Conservation (phyloP, 1,140 invertebrate species). For the Meteorus sp. region DNA sequence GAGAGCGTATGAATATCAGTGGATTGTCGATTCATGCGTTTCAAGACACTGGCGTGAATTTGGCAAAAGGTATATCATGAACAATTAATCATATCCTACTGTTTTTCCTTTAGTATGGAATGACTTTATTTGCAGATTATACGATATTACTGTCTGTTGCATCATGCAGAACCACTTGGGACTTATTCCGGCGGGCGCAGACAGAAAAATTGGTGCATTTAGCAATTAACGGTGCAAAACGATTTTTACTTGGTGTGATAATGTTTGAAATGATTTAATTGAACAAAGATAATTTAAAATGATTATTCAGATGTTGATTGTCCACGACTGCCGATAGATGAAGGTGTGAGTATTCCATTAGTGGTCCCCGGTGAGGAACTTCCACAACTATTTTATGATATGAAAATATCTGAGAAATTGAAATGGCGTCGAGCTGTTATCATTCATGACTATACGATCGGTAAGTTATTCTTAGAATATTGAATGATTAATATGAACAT, state of each 20-base stretch:
- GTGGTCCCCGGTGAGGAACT: constrained; percentile 68
- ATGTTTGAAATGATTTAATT: not conserved
- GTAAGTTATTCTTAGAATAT: constrained; percentile 57
- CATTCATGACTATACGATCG: constrained; percentile 70
- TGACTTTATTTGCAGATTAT: constrained; percentile 64
- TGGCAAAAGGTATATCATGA: constrained; percentile 67
- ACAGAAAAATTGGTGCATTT: constrained; percentile 69
- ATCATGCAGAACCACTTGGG: constrained; percentile 71
- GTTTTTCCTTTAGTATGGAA: constrained; percentile 12
- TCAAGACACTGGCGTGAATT: constrained; percentile 65
- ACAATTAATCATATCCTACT: too few species aligned
- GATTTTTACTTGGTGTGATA: not conserved
- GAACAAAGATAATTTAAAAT: not conserved
- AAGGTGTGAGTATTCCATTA: constrained; percentile 72
- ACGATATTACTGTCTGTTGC: constrained; percentile 70
- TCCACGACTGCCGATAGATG: constrained; percentile 66
- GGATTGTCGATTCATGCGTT: constrained; percentile 67
- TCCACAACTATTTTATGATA: constrained; percentile 73
- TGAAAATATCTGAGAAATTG: constrained; percentile 64
- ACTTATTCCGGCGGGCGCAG: constrained; percentile 62
- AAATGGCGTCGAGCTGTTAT: constrained; percentile 72
- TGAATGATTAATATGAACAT: not conserved
- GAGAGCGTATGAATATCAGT: constrained; percentile 65
- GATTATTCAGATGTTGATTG: constrained; percentile 67
- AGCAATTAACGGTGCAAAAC: constrained; percentile 63